Evolutionary conservation across 2,113 vertebrate genomes (phyloP).

Genomic region (Ornithorhynchus anatinus): DNA sequence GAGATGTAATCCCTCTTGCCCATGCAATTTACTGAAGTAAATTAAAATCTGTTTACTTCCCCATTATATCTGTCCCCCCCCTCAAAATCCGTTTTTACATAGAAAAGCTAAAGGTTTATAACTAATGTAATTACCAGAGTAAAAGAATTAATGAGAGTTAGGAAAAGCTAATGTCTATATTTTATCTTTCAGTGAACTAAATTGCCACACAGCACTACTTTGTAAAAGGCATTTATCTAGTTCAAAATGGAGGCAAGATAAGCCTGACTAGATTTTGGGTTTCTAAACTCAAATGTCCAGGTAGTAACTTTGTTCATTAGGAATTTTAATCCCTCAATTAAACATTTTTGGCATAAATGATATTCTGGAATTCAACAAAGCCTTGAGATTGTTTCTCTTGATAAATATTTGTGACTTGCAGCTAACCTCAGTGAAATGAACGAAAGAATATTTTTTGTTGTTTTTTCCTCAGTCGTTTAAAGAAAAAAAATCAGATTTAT

Average conservation of each 20-base stretch:
- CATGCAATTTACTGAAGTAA: constrained; percentile 23
- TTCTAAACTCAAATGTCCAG: neutral
- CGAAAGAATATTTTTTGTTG: constrained; percentile 56
- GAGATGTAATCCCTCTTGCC: neutral
- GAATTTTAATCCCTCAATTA: neutral
- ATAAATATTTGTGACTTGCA: constrained; percentile 26
- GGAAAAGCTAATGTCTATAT: constrained; percentile 1
- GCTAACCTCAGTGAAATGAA: constrained; percentile 53
- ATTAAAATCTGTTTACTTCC: constrained; percentile 20
- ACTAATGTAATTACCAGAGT: neutral
- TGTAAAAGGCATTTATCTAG: constrained; percentile 19
- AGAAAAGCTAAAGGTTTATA: constrained; percentile 15
- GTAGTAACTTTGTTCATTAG: constrained; percentile 16
- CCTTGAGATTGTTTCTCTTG: neutral
- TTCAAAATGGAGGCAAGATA: neutral
- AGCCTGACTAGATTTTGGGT: neutral
- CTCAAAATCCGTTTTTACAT: neutral
- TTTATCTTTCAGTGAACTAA: neutral
- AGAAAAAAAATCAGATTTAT: constrained; percentile 45
- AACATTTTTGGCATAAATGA: constrained; percentile 1
- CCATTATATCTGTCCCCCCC: constrained; percentile 3
- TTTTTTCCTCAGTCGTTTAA: constrained; percentile 42
- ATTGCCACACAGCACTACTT: neutral
- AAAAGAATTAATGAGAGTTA: constrained; percentile 18
- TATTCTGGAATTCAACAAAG: neutral